Evolutionary conservation across 2,888 invertebrate genomes (phyloP).

Genomic region (Yponomeuta plumbellus): DNA sequence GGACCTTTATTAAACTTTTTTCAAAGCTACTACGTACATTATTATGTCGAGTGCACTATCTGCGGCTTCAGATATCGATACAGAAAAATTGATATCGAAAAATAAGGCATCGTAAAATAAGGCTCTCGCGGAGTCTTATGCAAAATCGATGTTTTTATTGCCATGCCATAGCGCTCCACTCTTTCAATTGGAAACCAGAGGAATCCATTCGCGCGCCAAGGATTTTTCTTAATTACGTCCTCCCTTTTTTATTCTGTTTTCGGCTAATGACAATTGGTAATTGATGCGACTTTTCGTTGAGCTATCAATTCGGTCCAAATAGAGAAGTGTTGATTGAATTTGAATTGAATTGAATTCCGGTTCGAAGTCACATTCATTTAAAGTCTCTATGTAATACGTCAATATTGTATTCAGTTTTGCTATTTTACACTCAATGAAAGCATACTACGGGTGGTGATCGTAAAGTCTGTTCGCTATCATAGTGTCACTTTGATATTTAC

Average conservation of each 20-base stretch:
- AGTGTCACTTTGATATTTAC: too few species aligned
- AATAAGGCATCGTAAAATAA: not conserved
- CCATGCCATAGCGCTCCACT: conserved; percentile 44
- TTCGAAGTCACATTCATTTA: too few species aligned
- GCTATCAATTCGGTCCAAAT: not conserved
- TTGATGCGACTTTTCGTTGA: conserved; percentile 4
- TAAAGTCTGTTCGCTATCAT: too few species aligned
- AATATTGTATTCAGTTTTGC: too few species aligned
- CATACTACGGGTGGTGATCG: too few species aligned
- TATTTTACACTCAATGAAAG: too few species aligned
- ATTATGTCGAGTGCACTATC: not conserved
- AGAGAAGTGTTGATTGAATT: not conserved
- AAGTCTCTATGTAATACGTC: too few species aligned
- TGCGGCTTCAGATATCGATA: not conserved
- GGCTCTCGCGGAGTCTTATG: conserved; percentile 39
- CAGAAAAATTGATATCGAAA: not conserved
- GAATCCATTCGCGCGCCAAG: conserved; percentile 48
- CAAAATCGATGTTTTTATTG: conserved; percentile 57
- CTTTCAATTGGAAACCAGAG: conserved; percentile 47
- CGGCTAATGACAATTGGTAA: conserved; percentile 39
- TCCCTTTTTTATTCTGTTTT: conserved; percentile 39
- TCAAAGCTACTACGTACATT: too few species aligned
- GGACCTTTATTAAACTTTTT: too few species aligned
- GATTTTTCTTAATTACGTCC: conserved; percentile 54
- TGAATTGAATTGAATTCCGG: too few species aligned